Evolutionary conservation across 2,888 invertebrate species (phyloP).

Genomic region (Cheilosia vulpina): DNA sequence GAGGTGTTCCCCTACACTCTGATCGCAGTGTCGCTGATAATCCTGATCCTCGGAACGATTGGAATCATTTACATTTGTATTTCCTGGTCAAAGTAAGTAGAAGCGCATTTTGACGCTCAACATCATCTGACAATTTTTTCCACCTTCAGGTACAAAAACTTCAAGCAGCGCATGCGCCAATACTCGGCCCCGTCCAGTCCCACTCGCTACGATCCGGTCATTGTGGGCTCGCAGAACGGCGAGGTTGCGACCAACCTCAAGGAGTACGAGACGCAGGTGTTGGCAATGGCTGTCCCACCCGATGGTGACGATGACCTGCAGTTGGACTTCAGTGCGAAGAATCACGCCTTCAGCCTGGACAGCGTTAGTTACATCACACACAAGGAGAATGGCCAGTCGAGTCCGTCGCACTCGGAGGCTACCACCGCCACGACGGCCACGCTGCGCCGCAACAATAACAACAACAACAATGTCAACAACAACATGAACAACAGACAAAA

Average conservation of each 20-base stretch:
- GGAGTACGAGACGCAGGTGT: constrained; percentile 96
- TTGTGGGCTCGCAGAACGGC: constrained; percentile 83
- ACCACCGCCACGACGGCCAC: constrained; percentile 91
- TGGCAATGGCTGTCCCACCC: constrained; percentile 95
- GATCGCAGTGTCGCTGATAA: constrained; percentile 94
- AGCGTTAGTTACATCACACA: constrained; percentile 95
- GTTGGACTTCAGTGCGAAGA: constrained; percentile 93
- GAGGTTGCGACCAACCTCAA: constrained; percentile 88
- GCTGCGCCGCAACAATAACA: constrained; percentile 82
- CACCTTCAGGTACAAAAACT: constrained; percentile 90
- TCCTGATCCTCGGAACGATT: constrained; percentile 92
- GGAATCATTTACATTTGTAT: constrained; percentile 97
- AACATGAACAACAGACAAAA: constrained; percentile 80
- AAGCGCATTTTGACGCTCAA: no score
- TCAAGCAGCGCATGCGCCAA: constrained; percentile 92
- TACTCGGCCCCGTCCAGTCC: constrained; percentile 87
- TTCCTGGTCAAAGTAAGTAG: constrained; percentile 93
- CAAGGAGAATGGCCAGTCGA: constrained; percentile 90
- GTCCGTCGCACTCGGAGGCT: constrained; percentile 92
- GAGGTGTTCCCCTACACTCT: constrained; percentile 95
- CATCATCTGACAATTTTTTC: background rate
- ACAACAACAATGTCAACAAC: constrained; percentile 80
- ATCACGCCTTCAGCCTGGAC: constrained; percentile 94
- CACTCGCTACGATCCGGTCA: constrained; percentile 88
- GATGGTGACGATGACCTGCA: constrained; percentile 93